Evolutionary conservation across 2,888 invertebrate genomes (phyloP), one percentile per base, ranked within the genome.

Genomic region (Harmothoe impar): DNA sequence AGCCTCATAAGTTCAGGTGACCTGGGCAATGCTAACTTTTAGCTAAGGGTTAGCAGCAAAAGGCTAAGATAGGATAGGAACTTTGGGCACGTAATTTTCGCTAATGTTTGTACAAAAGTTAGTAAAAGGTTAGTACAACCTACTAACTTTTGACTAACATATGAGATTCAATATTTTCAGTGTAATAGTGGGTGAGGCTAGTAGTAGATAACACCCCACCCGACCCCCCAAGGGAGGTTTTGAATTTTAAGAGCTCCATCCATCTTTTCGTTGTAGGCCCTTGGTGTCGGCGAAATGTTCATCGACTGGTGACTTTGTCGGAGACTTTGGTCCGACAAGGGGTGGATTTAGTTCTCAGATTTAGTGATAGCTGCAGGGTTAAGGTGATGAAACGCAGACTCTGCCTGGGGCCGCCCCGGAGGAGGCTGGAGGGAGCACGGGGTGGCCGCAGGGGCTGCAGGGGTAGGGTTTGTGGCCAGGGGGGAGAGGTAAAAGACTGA

Each of bases 291-390:
- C 62, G 3, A 3, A 20, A n/a, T 3, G 62, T 62, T 62, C 62
- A 62, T 12, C 23, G 62, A 12, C 62, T 29, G 62, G 72, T 25
- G 72, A 72, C 72, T 72, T 72, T 72, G 72, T 72, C 72, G 25
- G 29, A 29, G 72, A 29, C 72, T 72, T 25, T 72, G 29, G 31
- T 29, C n/a, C 25, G 72, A 72, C 62, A 62, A 62, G 62, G 17
- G 29, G 72, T 29, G 29, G 72, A 72, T 72, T 72, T 72, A 72
- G 25, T 72, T 72, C 25, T 15, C 72, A 72, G 72, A 72, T 72
- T 62, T 62, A 62, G 62, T 62, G 62, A 62, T 62, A 62, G 62
- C 62, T 62, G 3, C 15, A n/a, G 62, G 62, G 43, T 62, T 62
- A n/a, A 62, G 62, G 62, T 62, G 62, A 62, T 62, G 62, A 62